Base-by-base conservation (phyloP, 2,113 vertebrate species). In the Girardinichthys multiradiatus region DNA sequence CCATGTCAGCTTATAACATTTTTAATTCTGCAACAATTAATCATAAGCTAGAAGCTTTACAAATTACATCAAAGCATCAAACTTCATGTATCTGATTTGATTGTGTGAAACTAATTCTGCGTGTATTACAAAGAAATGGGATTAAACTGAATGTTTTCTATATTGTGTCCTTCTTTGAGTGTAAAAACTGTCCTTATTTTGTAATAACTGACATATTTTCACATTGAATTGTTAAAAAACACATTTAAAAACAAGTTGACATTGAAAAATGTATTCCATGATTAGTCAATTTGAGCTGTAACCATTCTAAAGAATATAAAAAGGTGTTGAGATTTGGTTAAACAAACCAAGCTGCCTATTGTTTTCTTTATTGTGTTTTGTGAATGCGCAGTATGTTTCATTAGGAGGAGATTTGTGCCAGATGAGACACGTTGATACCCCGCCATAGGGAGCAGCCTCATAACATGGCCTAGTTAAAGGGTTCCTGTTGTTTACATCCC, bases 401-500 rank as follows among this genome's bases (percentile, higher is more conserved):
- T 80, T 78, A 83, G 79, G 64, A 80, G 62, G 45, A 80, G 72
- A 81, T 86, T 79, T 86, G 71, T 85, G 85, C 80, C 83, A 89
- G 83, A 75, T 48, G 51, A 90, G 74, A 86, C 79, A 65, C 37
- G 24, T 57, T 76, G 80, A 88, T 76, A 60, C 63, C 64, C 83
- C 80, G 74, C 82, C 77, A 76, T 79, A 82, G 88, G 83, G 79
- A 89, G 77, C 79, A 81, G 65, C 72, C 82, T 88, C 77, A 90
- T 65, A 88, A 87, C 77, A 78, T 90, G 91, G 87, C 90, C 89
- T 91, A 90, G 84, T 92, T 93, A 89, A 89, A 87, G 87, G 80
- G 81, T 89, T 90, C 87, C 72, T 89, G 79, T 90, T 90, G 82
- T 91, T 90, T 90, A 85, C 84, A 87, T 91, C 91, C 86, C 88